A percentile compares a stretch with the other conserved stretches of the same genome.
phyloP scores from a whole-genome alignment of 2,888 invertebrate genomes.

The Cerastis rubricosa region DNA sequence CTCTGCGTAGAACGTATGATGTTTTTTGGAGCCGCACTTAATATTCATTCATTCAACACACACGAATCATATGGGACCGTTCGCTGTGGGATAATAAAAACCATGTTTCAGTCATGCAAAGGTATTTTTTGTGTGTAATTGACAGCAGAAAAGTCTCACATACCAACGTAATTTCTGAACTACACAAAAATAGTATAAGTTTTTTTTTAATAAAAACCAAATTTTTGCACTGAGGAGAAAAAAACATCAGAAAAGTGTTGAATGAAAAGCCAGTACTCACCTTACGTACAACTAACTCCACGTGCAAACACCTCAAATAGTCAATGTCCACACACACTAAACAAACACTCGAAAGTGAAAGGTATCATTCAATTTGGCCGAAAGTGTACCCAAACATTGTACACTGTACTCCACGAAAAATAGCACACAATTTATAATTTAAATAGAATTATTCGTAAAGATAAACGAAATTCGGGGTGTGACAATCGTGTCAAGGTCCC shows the following conservation, averaged over 20 bases:
- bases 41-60: conserved; percentile 51
- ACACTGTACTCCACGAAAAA: conserved; percentile 50
- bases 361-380: conserved; percentile 51
- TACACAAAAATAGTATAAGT: conserved; percentile 9
- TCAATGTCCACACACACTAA: conserved; percentile 75
- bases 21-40: conserved; percentile 26
- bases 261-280: conserved; percentile 71
- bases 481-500: conserved; percentile 87
- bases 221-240: neutral
- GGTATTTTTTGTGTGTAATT: neutral
- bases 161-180: neutral
- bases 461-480: conserved; percentile 79
- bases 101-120: conserved; percentile 4
- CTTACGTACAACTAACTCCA: conserved; percentile 70
- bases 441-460: conserved; percentile 61
- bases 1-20: neutral
- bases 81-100: conserved; percentile 15
- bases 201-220: too few relatives aligned
- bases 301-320: conserved; percentile 72
- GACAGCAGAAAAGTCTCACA: neutral
- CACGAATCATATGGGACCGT: conserved; percentile 26
- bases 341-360: conserved; percentile 71
- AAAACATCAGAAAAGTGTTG: neutral
- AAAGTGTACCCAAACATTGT: conserved; percentile 57
- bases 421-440: conserved; percentile 61